Evolutionary conservation across 2,888 invertebrate species (phyloP).

Genomic region (Alentia gelatinosa): DNA sequence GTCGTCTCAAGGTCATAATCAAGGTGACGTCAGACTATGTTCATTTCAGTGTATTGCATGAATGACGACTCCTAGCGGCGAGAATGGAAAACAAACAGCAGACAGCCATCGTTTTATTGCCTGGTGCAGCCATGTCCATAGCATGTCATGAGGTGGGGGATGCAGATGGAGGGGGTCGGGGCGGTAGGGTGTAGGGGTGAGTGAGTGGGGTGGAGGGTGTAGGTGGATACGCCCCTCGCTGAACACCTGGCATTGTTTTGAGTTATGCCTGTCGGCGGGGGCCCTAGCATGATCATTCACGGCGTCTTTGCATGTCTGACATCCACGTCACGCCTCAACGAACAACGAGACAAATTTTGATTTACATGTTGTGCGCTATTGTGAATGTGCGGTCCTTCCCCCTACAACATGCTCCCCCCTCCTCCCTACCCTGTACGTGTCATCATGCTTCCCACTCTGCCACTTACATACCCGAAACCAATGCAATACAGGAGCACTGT

Average conservation of each 20-base stretch:
- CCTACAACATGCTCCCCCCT: too few relatives aligned
- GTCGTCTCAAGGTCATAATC: constrained; percentile 34
- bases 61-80: neutral
- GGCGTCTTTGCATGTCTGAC: neutral
- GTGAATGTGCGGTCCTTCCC: neutral
- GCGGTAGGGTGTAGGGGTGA: neutral
- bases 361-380: neutral
- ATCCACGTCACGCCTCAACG: neutral
- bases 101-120: neutral
- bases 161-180: neutral
- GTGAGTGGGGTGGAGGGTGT: neutral
- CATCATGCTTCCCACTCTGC: neutral
- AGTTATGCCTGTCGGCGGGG: neutral
- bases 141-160: neutral
- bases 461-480: neutral
- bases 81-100: neutral
- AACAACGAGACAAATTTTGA: neutral
- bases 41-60: constrained; percentile 39
- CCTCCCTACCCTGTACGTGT: neutral
- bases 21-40: constrained; percentile 28
- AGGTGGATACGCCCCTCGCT: neutral
- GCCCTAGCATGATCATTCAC: neutral
- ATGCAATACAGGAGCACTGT: too few relatives aligned
- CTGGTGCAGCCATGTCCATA: neutral
- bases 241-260: constrained; percentile 39